These are phyloP conservation scores for Proterorhinus semilunaris DNA, from an alignment of 2,113 vertebrate species.

Conservation along the genomic window DNA sequence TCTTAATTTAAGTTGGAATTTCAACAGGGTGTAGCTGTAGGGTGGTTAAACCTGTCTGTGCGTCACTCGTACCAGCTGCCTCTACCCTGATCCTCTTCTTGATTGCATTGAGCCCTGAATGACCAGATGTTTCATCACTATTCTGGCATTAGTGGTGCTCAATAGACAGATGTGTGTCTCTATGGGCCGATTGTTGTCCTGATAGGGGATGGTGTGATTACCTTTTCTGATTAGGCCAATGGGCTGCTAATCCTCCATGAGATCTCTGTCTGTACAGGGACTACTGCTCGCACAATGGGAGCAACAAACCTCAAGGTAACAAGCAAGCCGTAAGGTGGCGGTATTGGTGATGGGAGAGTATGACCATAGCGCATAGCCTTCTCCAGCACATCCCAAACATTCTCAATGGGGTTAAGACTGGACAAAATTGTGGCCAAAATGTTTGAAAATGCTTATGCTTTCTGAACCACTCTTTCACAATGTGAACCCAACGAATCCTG, in stretches of 20 bases:
- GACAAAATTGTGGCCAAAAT: no score
- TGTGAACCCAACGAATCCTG: no score
- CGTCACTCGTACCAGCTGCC: conserved; percentile 70
- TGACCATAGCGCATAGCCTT: no score
- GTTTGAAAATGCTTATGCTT: no score
- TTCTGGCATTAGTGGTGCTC: conserved; percentile 80
- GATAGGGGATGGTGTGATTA: conserved; percentile 72
- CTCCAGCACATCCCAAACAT: no score
- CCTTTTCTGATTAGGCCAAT: conserved; percentile 74
- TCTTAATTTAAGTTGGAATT: no score
- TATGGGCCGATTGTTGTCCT: conserved; percentile 69
- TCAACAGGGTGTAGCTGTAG: no score
- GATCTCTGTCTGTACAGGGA: conserved; percentile 30
- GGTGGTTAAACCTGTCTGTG: conserved; percentile 30
- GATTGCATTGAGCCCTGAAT: conserved; percentile 72
- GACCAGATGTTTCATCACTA: conserved; percentile 81
- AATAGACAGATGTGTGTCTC: conserved; percentile 79
- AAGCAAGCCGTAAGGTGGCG: background rate
- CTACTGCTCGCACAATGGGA: conserved; percentile 33
- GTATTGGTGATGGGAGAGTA: no score
- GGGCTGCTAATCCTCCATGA: conserved; percentile 60
- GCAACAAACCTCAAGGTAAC: background rate
- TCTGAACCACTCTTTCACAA: no score
- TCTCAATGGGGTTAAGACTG: no score
- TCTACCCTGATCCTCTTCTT: conserved; percentile 68